These are phyloP conservation scores for Apeltes quadracus DNA, from an alignment of 2,113 vertebrate species.

Conservation along the genomic window DNA sequence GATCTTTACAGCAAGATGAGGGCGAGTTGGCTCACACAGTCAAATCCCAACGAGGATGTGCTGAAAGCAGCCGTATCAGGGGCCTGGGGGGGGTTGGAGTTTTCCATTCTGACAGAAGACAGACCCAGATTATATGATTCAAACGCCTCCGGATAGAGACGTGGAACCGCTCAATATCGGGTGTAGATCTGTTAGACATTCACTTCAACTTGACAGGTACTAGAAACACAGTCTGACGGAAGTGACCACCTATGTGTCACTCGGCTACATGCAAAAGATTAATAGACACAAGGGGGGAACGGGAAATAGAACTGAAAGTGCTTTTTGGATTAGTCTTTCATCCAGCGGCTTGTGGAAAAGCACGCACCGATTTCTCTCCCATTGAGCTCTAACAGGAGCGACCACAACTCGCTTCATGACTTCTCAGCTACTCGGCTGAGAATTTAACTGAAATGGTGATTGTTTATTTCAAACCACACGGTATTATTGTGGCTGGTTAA, in stretches of 20 bases:
- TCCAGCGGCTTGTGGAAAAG: neutral
- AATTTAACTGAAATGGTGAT: neutral
- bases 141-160: neutral
- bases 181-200: neutral
- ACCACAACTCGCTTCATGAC: neutral
- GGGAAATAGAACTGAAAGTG: slow-evolving; percentile 11
- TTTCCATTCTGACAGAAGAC: neutral
- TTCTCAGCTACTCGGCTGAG: neutral
- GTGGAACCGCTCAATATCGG: neutral
- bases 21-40: neutral
- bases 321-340: slow-evolving; percentile 18
- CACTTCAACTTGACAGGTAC: slow-evolving; percentile 1
- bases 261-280: neutral
- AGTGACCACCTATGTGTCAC: slow-evolving; percentile 4
- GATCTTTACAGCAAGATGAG: neutral
- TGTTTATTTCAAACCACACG: neutral
- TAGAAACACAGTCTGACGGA: slow-evolving; percentile 2
- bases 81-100: neutral
- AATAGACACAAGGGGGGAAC: neutral
- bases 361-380: neutral
- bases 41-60: neutral
- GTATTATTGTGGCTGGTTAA: neutral
- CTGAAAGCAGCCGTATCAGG: neutral
- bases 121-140: slow-evolving; percentile 1
- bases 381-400: slow-evolving; percentile 7